Percentiles rank a stretch among this genome's conserved stretches.
These are phyloP conservation scores for Phoebastria nigripes DNA, from an alignment of 2,797 vertebrate species.

Conservation along the genomic window DNA sequence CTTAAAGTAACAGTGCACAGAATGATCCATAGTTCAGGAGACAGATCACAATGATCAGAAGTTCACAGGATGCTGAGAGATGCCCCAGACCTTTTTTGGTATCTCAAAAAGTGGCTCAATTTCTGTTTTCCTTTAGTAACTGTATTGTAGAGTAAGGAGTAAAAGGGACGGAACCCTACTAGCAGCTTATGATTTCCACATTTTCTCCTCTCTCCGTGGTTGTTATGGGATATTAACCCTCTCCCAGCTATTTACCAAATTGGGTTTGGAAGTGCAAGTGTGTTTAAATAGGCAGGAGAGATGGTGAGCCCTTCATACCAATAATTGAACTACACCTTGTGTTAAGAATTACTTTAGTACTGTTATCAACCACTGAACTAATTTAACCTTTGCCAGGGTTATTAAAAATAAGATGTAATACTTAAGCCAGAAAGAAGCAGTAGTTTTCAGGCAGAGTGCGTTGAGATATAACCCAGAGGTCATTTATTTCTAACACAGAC, in stretches of 20 bases:
- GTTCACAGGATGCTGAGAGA: neutral
- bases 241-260: neutral
- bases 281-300: neutral
- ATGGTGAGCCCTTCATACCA: neutral
- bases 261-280: neutral
- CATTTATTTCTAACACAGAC: slow-evolving; percentile 33
- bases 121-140: neutral
- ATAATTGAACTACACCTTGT: neutral
- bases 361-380: neutral
- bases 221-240: neutral
- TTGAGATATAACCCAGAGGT: slow-evolving; percentile 2
- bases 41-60: neutral
- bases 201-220: neutral
- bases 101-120: neutral
- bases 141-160: neutral
- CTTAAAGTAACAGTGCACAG: neutral
- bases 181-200: neutral
- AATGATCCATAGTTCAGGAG: neutral
- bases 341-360: neutral
- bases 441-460: neutral
- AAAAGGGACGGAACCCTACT: neutral
- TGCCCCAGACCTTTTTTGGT: neutral
- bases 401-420: slow-evolving; percentile 1
- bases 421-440: neutral
- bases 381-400: neutral